phyloP scores from a whole-genome alignment of 1,140 invertebrate species.

The Hirudo medicinalis region DNA sequence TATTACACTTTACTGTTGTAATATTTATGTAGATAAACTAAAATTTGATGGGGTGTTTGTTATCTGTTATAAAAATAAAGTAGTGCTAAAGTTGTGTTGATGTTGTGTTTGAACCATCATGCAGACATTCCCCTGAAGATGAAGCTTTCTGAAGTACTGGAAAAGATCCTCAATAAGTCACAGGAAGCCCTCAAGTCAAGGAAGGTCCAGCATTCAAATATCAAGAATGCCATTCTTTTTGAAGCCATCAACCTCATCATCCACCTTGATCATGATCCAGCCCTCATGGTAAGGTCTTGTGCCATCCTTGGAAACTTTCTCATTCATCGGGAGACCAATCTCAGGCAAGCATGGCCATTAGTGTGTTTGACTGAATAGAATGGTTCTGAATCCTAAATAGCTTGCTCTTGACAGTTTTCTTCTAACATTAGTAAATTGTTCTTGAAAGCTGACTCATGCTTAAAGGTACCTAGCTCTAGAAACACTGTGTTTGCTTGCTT shows the following conservation, averaged over 20 bases:
- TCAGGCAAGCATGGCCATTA: conserved; percentile 48
- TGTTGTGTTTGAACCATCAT: neutral
- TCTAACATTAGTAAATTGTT: no score
- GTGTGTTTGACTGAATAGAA: neutral
- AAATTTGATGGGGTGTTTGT: no score
- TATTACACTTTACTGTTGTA: no score
- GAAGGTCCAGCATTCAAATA: conserved; percentile 99
- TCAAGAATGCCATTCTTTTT: conserved; percentile 98
- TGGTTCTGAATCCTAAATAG: no score
- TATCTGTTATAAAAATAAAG: no score
- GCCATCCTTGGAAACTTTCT: conserved; percentile 97
- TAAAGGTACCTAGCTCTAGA: conserved; percentile 81
- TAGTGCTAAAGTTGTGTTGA: no score
- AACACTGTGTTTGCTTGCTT: conserved; percentile 97
- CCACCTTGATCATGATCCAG: conserved; percentile 94
- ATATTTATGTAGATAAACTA: no score
- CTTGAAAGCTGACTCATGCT: neutral
- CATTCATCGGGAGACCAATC: conserved; percentile 94
- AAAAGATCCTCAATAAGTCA: conserved; percentile 99
- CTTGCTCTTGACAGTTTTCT: no score
- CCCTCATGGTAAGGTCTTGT: conserved; percentile 88
- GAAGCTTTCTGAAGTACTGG: conserved; percentile 91
- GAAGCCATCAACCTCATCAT: conserved; percentile 99
- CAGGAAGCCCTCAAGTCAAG: conserved; percentile 99
- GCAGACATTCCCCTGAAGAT: conserved; percentile 83